Evolutionary conservation across 2,888 invertebrate species (phyloP), one percentile per base, ranked within the genome.

Genomic region (Campoplex nolae): DNA sequence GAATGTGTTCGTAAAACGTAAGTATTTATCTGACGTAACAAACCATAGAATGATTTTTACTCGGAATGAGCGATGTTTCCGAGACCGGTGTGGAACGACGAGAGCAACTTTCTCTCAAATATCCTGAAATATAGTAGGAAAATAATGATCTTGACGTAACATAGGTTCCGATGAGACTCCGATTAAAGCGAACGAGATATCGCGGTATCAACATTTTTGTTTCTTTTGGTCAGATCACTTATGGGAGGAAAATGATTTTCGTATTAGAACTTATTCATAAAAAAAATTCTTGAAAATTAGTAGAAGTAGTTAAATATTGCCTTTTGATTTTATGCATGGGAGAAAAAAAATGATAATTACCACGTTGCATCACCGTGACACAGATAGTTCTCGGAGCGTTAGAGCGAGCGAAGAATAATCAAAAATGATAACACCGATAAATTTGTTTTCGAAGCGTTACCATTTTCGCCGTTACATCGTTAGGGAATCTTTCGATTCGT

Each of bases 311-410:
- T 23, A 9, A 68, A 68, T 28, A 28, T 8, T 32, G 16, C 2
- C 32, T 71, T 18, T 8, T 35, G 8, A 38, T 45, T 58, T 42
- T 58, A 28, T 58, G 42, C 56, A 56, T 18, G 73, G 28, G 28
- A 4, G 42, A 58, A 71, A 32, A 32, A 71, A 79, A 56, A 38
- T 35, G 23, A 23, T 23, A 62, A 84, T 51, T 38, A 80, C 45
- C 18, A 11, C 28, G 45, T 42, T 51, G 67, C 7, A 62, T 62
- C 28, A 48, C 48, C 70, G 38, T 48, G 77, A 35, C 73, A 51
- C 77, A 70, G 32, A 85, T 78, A 56, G 51, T 18, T 38, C 28
- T 38, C 56, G 38, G 48, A 82, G 77, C 85, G 77, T 82, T 74
- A 35, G 56, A 85, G 71, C 77, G 71, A 45, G 45, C 38, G 48